Evolutionary conservation across 2,797 vertebrate species (phyloP).

Genomic region (Carapus acus): DNA sequence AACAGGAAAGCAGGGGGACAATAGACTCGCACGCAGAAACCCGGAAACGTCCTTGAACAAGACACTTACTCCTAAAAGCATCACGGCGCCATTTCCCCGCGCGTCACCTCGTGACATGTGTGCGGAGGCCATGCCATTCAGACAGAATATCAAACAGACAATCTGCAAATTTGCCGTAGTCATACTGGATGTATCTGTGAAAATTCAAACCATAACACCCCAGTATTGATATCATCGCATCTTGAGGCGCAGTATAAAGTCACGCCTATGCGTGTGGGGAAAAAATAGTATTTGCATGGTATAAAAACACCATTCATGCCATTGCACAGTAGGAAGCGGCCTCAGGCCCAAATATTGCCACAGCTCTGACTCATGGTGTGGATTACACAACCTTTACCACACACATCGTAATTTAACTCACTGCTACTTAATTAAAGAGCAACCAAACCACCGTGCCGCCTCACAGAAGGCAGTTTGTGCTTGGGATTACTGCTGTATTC

Average conservation of each 20-base stretch:
- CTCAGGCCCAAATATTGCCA: constrained; percentile 3
- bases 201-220: constrained; percentile 18
- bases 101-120: constrained; percentile 9
- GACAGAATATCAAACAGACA: neutral
- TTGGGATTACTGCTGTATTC: no score
- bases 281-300: constrained; percentile 15
- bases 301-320: constrained; percentile 19
- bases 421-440: constrained; percentile 6
- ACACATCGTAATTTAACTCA: constrained; percentile 12
- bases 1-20: constrained; percentile 14
- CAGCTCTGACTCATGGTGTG: constrained; percentile 22
- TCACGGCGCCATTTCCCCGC: constrained; percentile 1
- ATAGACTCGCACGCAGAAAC: neutral
- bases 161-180: constrained; percentile 34
- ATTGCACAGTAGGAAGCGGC: constrained; percentile 4
- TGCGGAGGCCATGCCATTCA: constrained; percentile 9
- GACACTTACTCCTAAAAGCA: constrained; percentile 32
- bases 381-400: constrained; percentile 22
- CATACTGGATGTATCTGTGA: constrained; percentile 6
- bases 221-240: constrained; percentile 30
- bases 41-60: constrained; percentile 50
- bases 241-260: constrained; percentile 18
- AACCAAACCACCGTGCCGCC: constrained; percentile 10
- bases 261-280: constrained; percentile 37
- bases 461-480: constrained; percentile 4